phyloP scores from a whole-genome alignment of 2,888 invertebrate species.

The Andrena praecox region DNA sequence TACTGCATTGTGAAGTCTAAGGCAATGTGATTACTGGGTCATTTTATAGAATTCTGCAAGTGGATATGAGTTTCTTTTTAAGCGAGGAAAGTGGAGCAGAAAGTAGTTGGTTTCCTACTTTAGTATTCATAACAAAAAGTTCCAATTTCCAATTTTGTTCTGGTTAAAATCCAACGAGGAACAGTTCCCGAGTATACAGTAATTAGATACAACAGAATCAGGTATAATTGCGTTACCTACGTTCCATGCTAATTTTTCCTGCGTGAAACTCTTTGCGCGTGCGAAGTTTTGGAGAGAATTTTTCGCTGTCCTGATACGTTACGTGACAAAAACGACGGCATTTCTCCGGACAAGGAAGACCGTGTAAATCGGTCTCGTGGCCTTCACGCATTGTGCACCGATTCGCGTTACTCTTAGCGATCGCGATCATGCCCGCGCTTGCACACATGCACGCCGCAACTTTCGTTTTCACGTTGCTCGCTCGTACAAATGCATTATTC shows the following conservation, averaged over 20 bases:
- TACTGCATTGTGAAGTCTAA: not conserved
- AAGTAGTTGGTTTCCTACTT: too few relatives aligned
- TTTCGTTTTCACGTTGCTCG: conserved; percentile 67
- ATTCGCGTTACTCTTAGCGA: conserved; percentile 32
- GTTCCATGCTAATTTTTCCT: too few relatives aligned
- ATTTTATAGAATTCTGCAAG: not conserved
- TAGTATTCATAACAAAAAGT: too few relatives aligned
- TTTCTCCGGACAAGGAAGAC: conserved; percentile 82
- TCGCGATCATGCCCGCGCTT: conserved; percentile 47
- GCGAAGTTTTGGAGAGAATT: not conserved
- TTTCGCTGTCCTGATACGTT: conserved; percentile 52
- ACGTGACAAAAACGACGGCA: conserved; percentile 68
- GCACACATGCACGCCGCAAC: conserved; percentile 47
- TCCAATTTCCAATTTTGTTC: too few relatives aligned
- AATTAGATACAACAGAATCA: too few relatives aligned
- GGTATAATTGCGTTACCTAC: too few relatives aligned
- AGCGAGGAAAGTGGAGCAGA: not conserved
- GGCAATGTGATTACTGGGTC: not conserved
- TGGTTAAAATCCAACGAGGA: too few relatives aligned
- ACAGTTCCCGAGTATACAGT: too few relatives aligned
- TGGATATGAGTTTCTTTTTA: not conserved
- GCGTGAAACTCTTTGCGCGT: too few relatives aligned
- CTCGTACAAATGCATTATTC: conserved; percentile 28
- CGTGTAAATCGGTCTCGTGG: conserved; percentile 75
- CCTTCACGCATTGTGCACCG: conserved; percentile 71